Conservation (phyloP, 2,797 vertebrate species). For the Scolopax rusticola region DNA sequence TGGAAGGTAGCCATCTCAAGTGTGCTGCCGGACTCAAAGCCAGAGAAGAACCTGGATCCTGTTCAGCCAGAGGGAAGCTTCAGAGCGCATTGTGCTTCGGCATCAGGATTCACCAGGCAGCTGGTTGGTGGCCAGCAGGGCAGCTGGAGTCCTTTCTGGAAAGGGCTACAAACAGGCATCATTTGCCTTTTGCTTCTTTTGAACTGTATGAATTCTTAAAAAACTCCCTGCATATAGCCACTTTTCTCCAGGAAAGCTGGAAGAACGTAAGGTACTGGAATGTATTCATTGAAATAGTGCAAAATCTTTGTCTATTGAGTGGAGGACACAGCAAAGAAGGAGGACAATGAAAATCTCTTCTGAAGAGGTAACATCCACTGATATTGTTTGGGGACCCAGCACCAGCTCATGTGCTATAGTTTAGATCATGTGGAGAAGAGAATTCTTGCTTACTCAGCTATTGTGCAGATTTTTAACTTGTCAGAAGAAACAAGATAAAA, state of each 20-base stretch:
- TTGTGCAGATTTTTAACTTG: slow-evolving; percentile 40
- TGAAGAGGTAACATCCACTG: background rate
- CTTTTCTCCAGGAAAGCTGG: background rate
- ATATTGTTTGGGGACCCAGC: background rate
- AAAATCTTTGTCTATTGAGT: background rate
- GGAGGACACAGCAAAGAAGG: background rate
- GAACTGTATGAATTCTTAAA: background rate
- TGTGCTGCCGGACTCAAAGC: background rate
- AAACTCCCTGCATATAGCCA: background rate
- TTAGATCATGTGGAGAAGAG: background rate
- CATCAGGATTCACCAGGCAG: slow-evolving; percentile 20
- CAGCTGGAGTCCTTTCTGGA: background rate
- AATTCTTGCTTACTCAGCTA: slow-evolving; percentile 44
- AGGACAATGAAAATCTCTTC: slow-evolving; percentile 2
- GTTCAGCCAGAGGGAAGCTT: background rate
- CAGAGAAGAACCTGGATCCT: slow-evolving; percentile 17
- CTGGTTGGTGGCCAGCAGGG: background rate
- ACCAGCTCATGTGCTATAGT: background rate
- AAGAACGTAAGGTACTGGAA: background rate
- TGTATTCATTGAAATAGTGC: background rate
- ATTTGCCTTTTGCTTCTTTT: background rate
- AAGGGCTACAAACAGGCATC: background rate
- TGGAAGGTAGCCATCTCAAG: slow-evolving; percentile 22
- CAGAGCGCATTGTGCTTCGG: background rate
- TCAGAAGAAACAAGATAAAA: slow-evolving; percentile 52